Evolutionary conservation across 1,140 invertebrate genomes (phyloP).

Genomic region (Zaprionus gabonicus): DNA sequence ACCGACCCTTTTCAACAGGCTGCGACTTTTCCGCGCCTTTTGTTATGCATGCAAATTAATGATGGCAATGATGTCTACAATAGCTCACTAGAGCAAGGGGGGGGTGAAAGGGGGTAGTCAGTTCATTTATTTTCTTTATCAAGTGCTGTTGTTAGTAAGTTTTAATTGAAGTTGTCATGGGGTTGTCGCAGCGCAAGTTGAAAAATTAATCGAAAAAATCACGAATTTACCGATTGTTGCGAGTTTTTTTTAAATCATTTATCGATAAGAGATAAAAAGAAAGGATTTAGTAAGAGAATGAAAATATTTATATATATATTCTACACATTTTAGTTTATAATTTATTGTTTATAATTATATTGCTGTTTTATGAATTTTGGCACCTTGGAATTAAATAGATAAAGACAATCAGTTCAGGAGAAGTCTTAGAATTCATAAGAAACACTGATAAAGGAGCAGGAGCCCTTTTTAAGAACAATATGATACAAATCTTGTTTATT

Average conservation of each 20-base stretch:
- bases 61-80: slow-evolving; percentile 48
- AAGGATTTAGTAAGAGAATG: accelerated
- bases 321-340: too few relatives aligned
- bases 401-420: too few relatives aligned
- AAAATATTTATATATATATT: too few relatives aligned
- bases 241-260: neutral
- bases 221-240: neutral
- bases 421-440: too few relatives aligned
- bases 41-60: slow-evolving; percentile 65
- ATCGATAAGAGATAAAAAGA: too few relatives aligned
- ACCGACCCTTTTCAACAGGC: slow-evolving; percentile 54
- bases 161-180: slow-evolving; percentile 55
- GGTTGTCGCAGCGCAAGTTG: neutral
- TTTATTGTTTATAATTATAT: too few relatives aligned
- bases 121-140: slow-evolving; percentile 51
- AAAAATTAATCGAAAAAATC: neutral
- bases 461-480: too few relatives aligned
- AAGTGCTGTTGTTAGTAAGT: slow-evolving; percentile 54
- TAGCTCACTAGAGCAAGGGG: neutral
- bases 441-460: too few relatives aligned
- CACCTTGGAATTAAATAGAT: too few relatives aligned
- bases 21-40: slow-evolving; percentile 42
- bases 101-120: neutral
- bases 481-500: too few relatives aligned
- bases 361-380: too few relatives aligned